These are phyloP conservation scores for Ceratina japonica DNA, from an alignment of 1,140 invertebrate genomes.

Conservation along the genomic window DNA sequence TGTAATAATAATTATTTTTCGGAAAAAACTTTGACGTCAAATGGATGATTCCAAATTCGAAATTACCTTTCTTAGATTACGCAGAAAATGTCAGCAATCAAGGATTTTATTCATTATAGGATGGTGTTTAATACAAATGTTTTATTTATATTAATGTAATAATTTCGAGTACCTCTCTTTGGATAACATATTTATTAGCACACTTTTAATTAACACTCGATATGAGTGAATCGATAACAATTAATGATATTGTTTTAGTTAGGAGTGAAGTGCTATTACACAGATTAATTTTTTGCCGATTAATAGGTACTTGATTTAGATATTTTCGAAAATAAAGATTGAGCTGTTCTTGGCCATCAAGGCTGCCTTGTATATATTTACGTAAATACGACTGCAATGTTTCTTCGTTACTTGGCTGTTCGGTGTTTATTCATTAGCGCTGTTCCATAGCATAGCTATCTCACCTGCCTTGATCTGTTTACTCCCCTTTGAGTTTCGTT, in stretches of 20 bases:
- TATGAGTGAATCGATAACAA: no score
- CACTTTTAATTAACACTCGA: no score
- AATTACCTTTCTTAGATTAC: no score
- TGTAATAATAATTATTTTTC: no score
- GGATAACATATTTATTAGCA: neutral
- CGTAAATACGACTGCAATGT: slow-evolving; percentile 48
- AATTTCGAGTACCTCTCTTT: neutral
- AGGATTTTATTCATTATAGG: no score
- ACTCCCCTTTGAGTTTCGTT: slow-evolving; percentile 52
- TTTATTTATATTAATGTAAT: neutral
- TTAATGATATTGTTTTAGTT: no score
- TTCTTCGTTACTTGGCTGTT: slow-evolving; percentile 68
- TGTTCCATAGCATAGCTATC: slow-evolving; percentile 65
- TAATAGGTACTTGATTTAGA: no score
- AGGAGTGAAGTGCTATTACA: no score
- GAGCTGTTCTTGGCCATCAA: neutral
- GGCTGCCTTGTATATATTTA: slow-evolving; percentile 21
- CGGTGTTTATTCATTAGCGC: slow-evolving; percentile 63
- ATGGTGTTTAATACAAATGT: neutral
- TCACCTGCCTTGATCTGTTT: slow-evolving; percentile 64
- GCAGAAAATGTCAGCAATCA: neutral
- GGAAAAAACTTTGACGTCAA: no score
- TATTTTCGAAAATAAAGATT: neutral
- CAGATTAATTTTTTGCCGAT: no score
- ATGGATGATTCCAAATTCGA: no score